phyloP scores from a whole-genome alignment of 2,113 vertebrate genomes.

The Patagioenas fasciata region DNA sequence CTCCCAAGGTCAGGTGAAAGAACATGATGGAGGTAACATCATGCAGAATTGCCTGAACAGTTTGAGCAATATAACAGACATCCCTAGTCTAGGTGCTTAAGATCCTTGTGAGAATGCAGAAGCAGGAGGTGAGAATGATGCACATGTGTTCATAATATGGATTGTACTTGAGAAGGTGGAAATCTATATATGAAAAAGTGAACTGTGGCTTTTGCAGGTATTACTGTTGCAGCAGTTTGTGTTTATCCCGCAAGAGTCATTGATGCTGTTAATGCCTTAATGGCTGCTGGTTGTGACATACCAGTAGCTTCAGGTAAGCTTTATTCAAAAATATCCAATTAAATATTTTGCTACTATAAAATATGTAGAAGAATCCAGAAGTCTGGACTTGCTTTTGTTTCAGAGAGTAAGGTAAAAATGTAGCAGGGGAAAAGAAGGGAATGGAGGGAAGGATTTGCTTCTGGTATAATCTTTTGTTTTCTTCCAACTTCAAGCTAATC shows the following conservation, averaged over 20 bases:
- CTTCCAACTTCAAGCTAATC: not conserved
- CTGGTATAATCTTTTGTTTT: not conserved
- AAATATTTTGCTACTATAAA: not conserved
- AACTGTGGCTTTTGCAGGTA: slow-evolving; percentile 72
- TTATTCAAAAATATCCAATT: not conserved
- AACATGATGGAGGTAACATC: not conserved
- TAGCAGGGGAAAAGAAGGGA: not conserved
- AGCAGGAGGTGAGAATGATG: not conserved
- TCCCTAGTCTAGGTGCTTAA: not conserved
- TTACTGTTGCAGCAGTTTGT: slow-evolving; percentile 88
- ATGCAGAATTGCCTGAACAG: not conserved
- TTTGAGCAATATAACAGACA: not conserved
- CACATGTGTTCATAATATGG: fast-evolving
- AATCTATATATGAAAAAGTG: not conserved
- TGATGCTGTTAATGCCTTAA: slow-evolving; percentile 83
- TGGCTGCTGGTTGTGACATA: slow-evolving; percentile 81
- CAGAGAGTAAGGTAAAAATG: not conserved
- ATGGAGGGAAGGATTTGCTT: not conserved
- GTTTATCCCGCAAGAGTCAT: slow-evolving; percentile 90
- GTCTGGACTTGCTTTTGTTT: not conserved
- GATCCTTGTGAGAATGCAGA: not conserved
- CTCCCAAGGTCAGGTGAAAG: not conserved
- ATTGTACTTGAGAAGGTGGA: not conserved
- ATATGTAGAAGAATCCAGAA: not conserved
- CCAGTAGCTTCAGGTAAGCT: slow-evolving; percentile 91